phyloP scores from a whole-genome alignment of 2,888 invertebrate species.

The Sinotaia quadrata region DNA sequence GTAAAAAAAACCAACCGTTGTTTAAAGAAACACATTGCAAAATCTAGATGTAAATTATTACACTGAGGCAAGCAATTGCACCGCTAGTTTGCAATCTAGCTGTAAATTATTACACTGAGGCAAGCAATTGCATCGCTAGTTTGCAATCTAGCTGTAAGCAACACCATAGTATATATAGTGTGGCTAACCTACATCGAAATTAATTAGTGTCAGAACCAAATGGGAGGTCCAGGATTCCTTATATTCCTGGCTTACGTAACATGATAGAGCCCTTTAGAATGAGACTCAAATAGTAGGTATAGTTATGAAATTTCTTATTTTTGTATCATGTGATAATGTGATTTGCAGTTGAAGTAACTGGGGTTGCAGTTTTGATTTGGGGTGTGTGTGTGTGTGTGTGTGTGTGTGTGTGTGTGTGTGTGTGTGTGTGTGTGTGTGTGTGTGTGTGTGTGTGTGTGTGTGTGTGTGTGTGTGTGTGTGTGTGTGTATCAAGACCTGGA shows the following conservation, averaged over 20 bases:
- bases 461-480: not conserved
- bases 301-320: not conserved
- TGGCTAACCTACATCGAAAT: too few relatives aligned
- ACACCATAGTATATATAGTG: too few relatives aligned
- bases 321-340: not conserved
- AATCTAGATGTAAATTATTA: too few relatives aligned
- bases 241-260: not conserved
- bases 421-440: not conserved
- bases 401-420: not conserved
- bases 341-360: not conserved
- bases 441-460: slow-evolving; percentile 1
- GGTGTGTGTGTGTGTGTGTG: slow-evolving; percentile 9
- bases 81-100: too few relatives aligned
- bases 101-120: too few relatives aligned
- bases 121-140: too few relatives aligned
- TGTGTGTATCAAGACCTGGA: not conserved
- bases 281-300: too few relatives aligned
- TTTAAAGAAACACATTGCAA: too few relatives aligned
- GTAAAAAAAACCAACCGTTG: too few relatives aligned
- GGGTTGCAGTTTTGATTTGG: not conserved
- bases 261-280: not conserved
- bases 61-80: too few relatives aligned
- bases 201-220: not conserved
- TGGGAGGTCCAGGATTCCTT: not conserved
- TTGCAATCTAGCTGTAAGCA: too few relatives aligned